Evolutionary conservation across 23 tunicate species (phyloP).

Genomic region (Styela clava): DNA sequence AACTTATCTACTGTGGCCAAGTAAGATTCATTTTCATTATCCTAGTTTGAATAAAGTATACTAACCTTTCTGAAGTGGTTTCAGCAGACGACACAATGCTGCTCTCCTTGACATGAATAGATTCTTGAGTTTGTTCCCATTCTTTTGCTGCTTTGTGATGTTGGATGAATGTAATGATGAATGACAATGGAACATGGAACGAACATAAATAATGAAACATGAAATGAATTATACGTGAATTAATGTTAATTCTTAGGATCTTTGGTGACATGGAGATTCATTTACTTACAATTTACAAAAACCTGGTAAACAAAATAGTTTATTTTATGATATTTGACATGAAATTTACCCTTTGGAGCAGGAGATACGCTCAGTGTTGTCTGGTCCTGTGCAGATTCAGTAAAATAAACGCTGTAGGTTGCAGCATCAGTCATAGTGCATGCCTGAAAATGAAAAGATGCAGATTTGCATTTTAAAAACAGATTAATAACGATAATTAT

Average conservation of each 20-base stretch:
- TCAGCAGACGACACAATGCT: background rate
- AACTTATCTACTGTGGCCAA: too few species aligned
- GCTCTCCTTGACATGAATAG: background rate
- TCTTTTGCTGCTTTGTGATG: background rate
- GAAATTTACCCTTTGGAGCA: background rate
- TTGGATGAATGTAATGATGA: background rate
- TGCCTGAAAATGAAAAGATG: slow-evolving; percentile 2
- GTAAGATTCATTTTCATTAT: too few species aligned
- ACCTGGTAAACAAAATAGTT: too few species aligned
- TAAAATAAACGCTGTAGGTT: slow-evolving; percentile 1
- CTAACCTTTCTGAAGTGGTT: background rate
- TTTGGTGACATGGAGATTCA: too few species aligned
- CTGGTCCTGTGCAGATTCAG: background rate
- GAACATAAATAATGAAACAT: background rate
- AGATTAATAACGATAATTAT: background rate
- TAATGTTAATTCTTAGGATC: too few species aligned
- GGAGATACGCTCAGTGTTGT: slow-evolving; percentile 7
- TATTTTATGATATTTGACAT: too few species aligned
- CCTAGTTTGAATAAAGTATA: too few species aligned
- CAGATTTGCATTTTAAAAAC: background rate
- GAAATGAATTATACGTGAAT: too few species aligned
- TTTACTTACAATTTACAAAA: too few species aligned
- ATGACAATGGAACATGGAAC: background rate
- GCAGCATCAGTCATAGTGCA: slow-evolving; percentile 10
- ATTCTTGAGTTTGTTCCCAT: background rate